A percentile compares a stretch with the other conserved stretches of the same genome.
Conservation (phyloP, 1,140 invertebrate species). For the Antheraea pernyi region DNA sequence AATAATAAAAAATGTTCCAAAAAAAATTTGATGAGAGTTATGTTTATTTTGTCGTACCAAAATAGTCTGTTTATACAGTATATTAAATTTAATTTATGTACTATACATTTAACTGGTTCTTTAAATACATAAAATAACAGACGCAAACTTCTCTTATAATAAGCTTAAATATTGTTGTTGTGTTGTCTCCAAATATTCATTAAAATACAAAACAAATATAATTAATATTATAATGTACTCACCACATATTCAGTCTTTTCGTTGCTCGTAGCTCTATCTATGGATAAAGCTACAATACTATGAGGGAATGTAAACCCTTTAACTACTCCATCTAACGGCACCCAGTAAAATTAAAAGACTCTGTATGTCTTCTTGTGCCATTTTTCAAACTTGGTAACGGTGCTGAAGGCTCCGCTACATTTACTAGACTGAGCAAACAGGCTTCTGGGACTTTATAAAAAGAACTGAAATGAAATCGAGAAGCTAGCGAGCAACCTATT, state of each 20-base stretch:
- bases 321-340: slow-evolving; percentile 49
- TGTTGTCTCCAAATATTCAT: background rate
- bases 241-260: slow-evolving; percentile 32
- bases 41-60: too few species aligned
- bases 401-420: slow-evolving; percentile 56
- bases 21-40: too few species aligned
- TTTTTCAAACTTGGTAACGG: slow-evolving; percentile 37
- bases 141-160: background rate
- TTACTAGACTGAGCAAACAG: slow-evolving; percentile 49
- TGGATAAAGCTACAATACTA: slow-evolving; percentile 26
- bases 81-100: too few species aligned
- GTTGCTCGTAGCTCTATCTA: slow-evolving; percentile 48
- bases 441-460: slow-evolving; percentile 52
- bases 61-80: too few species aligned
- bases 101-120: too few species aligned
- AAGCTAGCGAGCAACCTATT: slow-evolving; percentile 45
- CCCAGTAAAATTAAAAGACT: slow-evolving; percentile 31
- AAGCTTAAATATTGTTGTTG: background rate
- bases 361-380: slow-evolving; percentile 41
- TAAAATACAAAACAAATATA: background rate
- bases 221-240: slow-evolving; percentile 13
- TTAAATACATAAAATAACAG: too few species aligned
- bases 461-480: slow-evolving; percentile 44
- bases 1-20: too few species aligned
- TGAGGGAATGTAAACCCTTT: slow-evolving; percentile 22